phyloP scores from a whole-genome alignment of 2,888 invertebrate genomes.

The Lithosia quadra region DNA sequence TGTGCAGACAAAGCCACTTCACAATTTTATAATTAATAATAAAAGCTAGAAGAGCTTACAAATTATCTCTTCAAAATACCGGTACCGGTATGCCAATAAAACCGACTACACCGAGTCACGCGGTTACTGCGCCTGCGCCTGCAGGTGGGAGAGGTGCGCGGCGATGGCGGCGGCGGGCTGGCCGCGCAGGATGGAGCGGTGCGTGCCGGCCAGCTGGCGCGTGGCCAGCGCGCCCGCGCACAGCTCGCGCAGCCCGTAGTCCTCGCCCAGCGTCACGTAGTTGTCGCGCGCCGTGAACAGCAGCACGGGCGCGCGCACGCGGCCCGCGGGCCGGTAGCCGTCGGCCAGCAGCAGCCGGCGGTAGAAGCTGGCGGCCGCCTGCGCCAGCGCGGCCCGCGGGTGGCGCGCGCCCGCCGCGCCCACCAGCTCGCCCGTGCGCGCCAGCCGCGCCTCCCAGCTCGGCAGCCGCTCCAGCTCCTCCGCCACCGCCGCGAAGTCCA shows the following conservation, averaged over 20 bases:
- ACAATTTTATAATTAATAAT: too few species aligned
- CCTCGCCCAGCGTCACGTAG: constrained; percentile 92
- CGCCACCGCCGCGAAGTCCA: constrained; percentile 89
- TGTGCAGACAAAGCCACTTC: too few species aligned
- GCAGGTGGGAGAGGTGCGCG: constrained; percentile 64
- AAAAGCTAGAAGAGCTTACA: too few species aligned
- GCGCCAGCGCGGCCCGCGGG: constrained; percentile 69
- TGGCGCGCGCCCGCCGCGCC: constrained; percentile 84
- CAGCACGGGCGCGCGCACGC: constrained; percentile 90
- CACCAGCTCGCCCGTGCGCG: constrained; percentile 57
- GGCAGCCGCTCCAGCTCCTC: constrained; percentile 87
- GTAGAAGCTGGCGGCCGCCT: constrained; percentile 93
- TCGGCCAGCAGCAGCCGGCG: constrained; percentile 93
- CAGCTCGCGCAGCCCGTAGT: constrained; percentile 96
- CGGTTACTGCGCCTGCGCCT: constrained; percentile 36
- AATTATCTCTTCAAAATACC: too few species aligned
- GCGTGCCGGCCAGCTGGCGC: constrained; percentile 92
- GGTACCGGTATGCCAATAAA: too few species aligned
- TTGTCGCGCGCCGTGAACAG: constrained; percentile 96
- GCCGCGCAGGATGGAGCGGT: constrained; percentile 95
- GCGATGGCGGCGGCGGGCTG: constrained; percentile 92
- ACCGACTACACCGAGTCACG: too few species aligned
- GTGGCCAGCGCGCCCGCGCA: constrained; percentile 85
- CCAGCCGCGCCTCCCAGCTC: constrained; percentile 88
- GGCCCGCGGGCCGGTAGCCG: constrained; percentile 90